phyloP scores from a whole-genome alignment of 2,888 invertebrate genomes.

The Leucoptera coffeella region DNA sequence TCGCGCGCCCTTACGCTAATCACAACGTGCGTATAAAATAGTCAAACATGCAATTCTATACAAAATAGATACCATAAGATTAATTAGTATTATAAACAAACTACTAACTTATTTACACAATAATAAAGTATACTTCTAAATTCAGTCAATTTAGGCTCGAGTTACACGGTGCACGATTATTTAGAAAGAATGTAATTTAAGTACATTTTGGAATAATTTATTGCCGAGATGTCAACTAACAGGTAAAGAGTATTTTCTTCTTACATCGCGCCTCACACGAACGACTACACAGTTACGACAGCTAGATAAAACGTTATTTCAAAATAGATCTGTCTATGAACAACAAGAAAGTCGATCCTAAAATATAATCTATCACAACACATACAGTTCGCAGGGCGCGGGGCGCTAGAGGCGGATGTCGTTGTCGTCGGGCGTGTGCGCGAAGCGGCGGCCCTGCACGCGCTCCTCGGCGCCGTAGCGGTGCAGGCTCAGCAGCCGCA shows the following conservation, averaged over 20 bases:
- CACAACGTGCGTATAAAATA: too few species aligned
- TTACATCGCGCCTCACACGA: too few species aligned
- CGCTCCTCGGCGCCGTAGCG: slow-evolving; percentile 30
- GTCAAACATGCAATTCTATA: too few species aligned
- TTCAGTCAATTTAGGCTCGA: too few species aligned
- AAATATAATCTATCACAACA: slow-evolving; percentile 6
- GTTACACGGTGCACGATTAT: background rate
- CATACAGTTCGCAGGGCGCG: slow-evolving; percentile 3
- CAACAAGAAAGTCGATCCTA: slow-evolving; percentile 3
- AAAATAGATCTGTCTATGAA: slow-evolving; percentile 3
- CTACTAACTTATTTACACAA: too few species aligned
- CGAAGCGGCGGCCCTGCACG: slow-evolving; percentile 17
- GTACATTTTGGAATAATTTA: slow-evolving; percentile 1
- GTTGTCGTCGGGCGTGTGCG: slow-evolving; percentile 11
- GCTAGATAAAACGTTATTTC: slow-evolving; percentile 1
- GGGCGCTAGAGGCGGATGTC: too few species aligned
- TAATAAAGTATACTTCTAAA: too few species aligned
- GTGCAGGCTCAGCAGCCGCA: slow-evolving; percentile 38
- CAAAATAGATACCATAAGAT: too few species aligned
- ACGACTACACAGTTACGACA: background rate
- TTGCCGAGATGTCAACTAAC: background rate
- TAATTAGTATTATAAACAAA: too few species aligned
- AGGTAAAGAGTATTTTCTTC: too few species aligned
- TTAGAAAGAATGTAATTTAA: background rate
- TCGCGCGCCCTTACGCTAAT: too few species aligned